phyloP scores from a whole-genome alignment of 1,140 invertebrate genomes.

The Zaprionus taronus region DNA sequence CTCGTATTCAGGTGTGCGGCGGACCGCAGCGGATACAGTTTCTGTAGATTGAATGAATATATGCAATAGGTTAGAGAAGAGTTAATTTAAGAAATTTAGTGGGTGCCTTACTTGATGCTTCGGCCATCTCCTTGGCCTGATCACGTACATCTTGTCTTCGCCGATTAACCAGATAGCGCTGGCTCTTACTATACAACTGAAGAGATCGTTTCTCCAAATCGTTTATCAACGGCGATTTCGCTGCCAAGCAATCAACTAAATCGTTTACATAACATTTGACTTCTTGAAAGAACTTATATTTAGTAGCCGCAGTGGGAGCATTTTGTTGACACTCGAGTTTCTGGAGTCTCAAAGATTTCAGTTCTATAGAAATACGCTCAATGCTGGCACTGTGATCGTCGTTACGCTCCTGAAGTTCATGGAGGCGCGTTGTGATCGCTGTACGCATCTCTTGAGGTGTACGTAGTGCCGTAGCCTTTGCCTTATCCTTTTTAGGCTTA shows the following conservation, averaged over 20 bases:
- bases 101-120: conserved; percentile 86
- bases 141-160: conserved; percentile 95
- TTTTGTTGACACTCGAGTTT: conserved; percentile 87
- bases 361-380: conserved; percentile 85
- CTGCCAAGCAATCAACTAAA: conserved; percentile 97
- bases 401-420: conserved; percentile 81
- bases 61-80: neutral
- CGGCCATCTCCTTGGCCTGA: conserved; percentile 95
- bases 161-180: conserved; percentile 91
- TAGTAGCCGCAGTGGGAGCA: conserved; percentile 89
- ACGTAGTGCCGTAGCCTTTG: conserved; percentile 84
- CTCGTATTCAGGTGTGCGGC: conserved; percentile 88
- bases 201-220: conserved; percentile 92
- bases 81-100: neutral
- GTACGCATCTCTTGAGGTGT: conserved; percentile 87
- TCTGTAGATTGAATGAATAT: conserved; percentile 37
- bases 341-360: conserved; percentile 87
- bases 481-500: conserved; percentile 74
- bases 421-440: conserved; percentile 57
- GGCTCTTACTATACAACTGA: conserved; percentile 89
- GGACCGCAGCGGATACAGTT: conserved; percentile 73
- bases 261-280: conserved; percentile 97
- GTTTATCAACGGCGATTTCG: conserved; percentile 92
- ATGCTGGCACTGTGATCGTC: conserved; percentile 86
- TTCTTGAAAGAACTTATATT: conserved; percentile 97